Percentiles rank a stretch among this genome's conserved stretches.
These are phyloP conservation scores for Myxocyprinus asiaticus DNA, from an alignment of 2,113 vertebrate genomes.

Conservation along the genomic window DNA sequence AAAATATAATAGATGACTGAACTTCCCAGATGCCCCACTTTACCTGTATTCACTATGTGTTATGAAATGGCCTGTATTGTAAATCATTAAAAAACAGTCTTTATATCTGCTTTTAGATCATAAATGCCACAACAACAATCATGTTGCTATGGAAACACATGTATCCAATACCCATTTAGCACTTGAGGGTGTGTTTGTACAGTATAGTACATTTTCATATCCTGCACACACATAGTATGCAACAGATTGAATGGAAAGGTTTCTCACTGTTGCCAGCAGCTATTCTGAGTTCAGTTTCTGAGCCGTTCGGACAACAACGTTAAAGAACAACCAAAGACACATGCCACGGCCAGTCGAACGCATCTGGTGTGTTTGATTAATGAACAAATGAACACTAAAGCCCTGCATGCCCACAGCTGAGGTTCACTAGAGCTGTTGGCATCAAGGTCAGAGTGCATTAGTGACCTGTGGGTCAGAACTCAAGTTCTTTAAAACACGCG, in stretches of 20 bases:
- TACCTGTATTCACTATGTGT: neutral
- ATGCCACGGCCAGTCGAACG: neutral
- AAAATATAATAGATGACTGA: too few species aligned
- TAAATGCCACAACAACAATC: neutral
- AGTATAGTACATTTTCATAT: too few species aligned
- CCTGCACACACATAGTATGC: too few species aligned
- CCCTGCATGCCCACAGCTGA: neutral
- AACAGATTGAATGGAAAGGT: neutral
- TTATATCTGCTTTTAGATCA: neutral
- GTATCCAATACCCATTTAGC: too few species aligned
- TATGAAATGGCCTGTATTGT: conserved; percentile 6
- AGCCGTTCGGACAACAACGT: neutral
- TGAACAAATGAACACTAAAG: neutral
- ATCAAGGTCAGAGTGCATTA: conserved; percentile 11
- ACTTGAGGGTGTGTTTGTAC: too few species aligned
- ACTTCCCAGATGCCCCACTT: too few species aligned
- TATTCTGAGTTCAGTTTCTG: neutral
- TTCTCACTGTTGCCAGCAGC: neutral
- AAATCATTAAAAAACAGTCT: conserved; percentile 21
- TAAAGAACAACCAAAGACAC: conserved; percentile 25
- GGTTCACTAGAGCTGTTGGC: neutral
- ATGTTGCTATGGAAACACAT: neutral
- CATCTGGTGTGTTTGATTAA: conserved; percentile 13
- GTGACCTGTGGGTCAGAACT: neutral
- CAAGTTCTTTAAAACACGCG: conserved; percentile 4